phyloP scores from a whole-genome alignment of 2,797 vertebrate genomes.

The Lateolabrax maculatus region DNA sequence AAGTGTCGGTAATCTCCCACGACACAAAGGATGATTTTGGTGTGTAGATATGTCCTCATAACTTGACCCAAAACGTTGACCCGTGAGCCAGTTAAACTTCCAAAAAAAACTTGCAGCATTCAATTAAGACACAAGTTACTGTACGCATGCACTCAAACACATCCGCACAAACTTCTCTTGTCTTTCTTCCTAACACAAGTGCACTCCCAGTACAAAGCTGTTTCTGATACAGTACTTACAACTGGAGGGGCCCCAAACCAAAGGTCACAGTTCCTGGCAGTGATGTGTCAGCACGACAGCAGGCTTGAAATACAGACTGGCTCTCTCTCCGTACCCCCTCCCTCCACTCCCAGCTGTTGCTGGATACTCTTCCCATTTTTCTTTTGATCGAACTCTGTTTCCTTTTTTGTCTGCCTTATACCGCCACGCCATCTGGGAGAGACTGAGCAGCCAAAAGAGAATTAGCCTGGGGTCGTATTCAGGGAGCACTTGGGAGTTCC shows the following conservation, averaged over 20 bases:
- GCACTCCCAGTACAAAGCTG: not conserved
- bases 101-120: not conserved
- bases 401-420: constrained; percentile 64
- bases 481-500: constrained; percentile 44
- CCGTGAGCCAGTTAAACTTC: not conserved
- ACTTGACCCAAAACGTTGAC: not conserved
- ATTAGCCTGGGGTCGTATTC: constrained; percentile 35
- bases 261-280: constrained; percentile 81
- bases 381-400: constrained; percentile 74
- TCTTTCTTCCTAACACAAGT: constrained; percentile 7
- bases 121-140: not conserved
- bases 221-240: constrained; percentile 50
- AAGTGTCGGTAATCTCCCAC: not conserved
- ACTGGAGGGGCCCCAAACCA: constrained; percentile 60
- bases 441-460: constrained; percentile 33
- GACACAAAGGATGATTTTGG: not conserved
- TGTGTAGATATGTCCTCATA: not conserved
- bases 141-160: not conserved
- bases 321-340: constrained; percentile 29
- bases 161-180: not conserved
- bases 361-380: constrained; percentile 71
- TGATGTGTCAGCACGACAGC: constrained; percentile 80
- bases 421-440: constrained; percentile 54
- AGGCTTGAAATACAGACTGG: constrained; percentile 76
- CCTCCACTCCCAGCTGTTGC: constrained; percentile 74